Evolutionary conservation across 2,888 invertebrate genomes (phyloP), one percentile per base, ranked within the genome.

Genomic region (Hipparchia semele): DNA sequence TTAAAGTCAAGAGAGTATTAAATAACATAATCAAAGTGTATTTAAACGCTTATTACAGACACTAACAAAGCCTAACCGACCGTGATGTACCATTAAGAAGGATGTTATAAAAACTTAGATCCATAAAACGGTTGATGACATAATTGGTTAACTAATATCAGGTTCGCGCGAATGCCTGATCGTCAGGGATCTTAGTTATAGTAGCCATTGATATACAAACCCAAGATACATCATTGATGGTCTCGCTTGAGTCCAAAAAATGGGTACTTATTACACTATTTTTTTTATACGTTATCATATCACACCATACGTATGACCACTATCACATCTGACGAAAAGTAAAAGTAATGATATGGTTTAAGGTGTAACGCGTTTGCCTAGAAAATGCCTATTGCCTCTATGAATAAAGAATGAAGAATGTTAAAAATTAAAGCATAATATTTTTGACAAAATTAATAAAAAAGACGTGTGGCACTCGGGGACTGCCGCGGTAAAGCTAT

Each of bases 51-150:
- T 88, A 90, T 92, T 90, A 91, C 80, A 79, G 51, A 10, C 79
- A 84, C 87, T 87, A 86, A 83, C 83, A 85, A 82, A 85, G 87
- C 85, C 87, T 89, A 90, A 89, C 89, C 87, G 86, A 85, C 87
- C 90, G 88, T 87, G 87, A 77, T 79, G 60, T 70, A 76, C 75
- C 84, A 75, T 78, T 73, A 73, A 68, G 68, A 72, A 53, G 61
- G 70, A 68, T 84, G 88, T 89, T 88, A 91, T 86, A 87, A 86
- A 76, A 78, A 75, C 76, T 90, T 89, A 89, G 87, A 87, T 89
- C 88, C 88, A 90, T 91, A 91, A 92, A 94, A 89, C 85, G 84
- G 83, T 90, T 93, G 91, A 94, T 91, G 92, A 93, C 91, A 92
- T 94, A 93, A 93, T 94, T 88, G 87, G 88, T 83, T 83, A 83